Percentiles rank a stretch among this genome's conserved stretches.
Conservation (phyloP, 2,113 vertebrate genomes). For the Passer domesticus region DNA sequence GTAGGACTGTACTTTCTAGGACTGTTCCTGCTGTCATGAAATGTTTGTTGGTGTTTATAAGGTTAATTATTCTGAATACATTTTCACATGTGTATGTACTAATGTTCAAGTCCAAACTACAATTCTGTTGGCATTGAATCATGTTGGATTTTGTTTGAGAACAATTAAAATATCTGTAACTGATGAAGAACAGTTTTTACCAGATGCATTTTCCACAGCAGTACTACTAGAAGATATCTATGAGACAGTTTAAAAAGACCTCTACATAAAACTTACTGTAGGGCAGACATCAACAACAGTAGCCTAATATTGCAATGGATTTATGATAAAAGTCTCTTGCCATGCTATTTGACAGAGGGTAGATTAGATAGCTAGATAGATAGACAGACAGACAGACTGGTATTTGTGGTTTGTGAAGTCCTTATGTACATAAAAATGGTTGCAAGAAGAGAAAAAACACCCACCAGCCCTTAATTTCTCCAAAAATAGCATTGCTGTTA, state of each 20-base stretch:
- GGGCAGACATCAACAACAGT: neutral
- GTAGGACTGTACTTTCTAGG: neutral
- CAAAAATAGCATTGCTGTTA: neutral
- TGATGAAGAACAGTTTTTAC: neutral
- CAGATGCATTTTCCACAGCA: neutral
- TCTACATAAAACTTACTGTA: neutral
- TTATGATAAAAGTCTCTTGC: neutral
- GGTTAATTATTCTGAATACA: neutral
- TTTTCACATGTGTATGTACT: neutral
- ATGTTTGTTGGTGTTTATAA: neutral
- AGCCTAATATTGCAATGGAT: neutral
- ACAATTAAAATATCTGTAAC: neutral
- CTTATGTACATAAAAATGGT: neutral
- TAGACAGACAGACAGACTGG: neutral
- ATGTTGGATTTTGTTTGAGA: neutral
- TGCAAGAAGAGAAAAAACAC: rapidly evolving
- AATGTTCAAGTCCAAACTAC: neutral
- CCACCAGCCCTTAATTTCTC: neutral
- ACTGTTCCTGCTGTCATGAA: neutral
- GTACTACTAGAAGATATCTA: neutral
- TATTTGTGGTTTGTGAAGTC: neutral
- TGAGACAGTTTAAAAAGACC: neutral
- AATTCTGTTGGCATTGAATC: neutral
- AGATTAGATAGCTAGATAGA: neutral
- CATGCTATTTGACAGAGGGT: neutral